These are phyloP conservation scores for Dermatophagoides farinae DNA, from an alignment of 1,140 invertebrate genomes.

Conservation along the genomic window DNA sequence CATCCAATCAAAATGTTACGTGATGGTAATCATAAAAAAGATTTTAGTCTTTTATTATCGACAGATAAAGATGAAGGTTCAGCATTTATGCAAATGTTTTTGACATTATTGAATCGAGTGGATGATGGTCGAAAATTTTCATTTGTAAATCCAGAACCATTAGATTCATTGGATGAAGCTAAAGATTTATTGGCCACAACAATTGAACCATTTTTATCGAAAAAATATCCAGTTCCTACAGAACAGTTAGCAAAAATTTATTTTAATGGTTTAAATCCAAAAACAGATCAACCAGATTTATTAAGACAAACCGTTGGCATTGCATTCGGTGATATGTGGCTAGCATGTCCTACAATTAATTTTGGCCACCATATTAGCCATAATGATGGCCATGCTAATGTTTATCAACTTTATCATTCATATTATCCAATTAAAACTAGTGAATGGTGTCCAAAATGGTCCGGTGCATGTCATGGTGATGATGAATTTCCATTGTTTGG, in stretches of 20 bases:
- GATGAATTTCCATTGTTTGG: conserved; percentile 89
- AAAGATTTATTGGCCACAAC: neutral
- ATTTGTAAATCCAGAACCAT: neutral
- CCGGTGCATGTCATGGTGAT: conserved; percentile 83
- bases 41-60: conserved; percentile 4
- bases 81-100: neutral
- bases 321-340: neutral
- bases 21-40: neutral
- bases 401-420: neutral
- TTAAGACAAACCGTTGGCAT: neutral
- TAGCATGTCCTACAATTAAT: neutral
- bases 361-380: neutral
- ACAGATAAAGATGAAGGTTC: neutral
- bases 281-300: neutral
- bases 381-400: neutral
- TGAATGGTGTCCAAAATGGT: conserved; percentile 39
- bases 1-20: conserved; percentile 14
- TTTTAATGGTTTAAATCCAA: neutral
- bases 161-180: neutral
- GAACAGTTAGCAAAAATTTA: neutral
- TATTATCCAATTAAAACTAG: neutral
- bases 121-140: neutral
- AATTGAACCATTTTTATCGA: neutral
- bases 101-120: too few relatives aligned
- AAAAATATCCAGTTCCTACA: neutral